phyloP scores from a whole-genome alignment of 2,797 vertebrate genomes.

The Microchirus variegatus region DNA sequence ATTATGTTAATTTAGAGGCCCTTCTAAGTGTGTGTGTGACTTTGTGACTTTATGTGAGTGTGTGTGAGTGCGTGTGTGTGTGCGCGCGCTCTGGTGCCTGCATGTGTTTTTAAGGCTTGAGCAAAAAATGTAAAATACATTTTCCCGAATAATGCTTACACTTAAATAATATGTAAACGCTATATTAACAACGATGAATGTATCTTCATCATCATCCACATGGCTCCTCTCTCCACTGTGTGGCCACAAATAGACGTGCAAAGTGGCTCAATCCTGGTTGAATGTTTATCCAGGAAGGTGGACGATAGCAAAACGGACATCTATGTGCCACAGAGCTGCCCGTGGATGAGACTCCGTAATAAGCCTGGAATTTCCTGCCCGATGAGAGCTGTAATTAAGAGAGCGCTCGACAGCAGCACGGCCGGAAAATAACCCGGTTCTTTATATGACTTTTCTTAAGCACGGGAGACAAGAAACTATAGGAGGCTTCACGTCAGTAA shows the following conservation, averaged over 20 bases:
- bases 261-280: constrained; percentile 72
- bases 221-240: constrained; percentile 27
- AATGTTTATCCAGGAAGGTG: constrained; percentile 76
- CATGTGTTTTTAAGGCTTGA: constrained; percentile 19
- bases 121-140: constrained; percentile 8
- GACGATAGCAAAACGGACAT: constrained; percentile 75
- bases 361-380: constrained; percentile 80
- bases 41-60: constrained; percentile 50
- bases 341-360: constrained; percentile 66
- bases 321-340: constrained; percentile 64
- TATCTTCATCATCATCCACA: constrained; percentile 44
- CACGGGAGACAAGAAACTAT: constrained; percentile 45
- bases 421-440: constrained; percentile 60
- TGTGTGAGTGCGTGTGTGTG: constrained; percentile 27
- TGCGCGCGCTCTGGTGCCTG: too few relatives aligned
- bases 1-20: constrained; percentile 68
- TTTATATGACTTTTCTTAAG: constrained; percentile 66
- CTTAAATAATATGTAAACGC: constrained; percentile 18
- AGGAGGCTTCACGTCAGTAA: constrained; percentile 42
- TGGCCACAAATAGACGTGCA: constrained; percentile 75
- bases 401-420: constrained; percentile 66
- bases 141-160: constrained; percentile 8
- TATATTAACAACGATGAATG: constrained; percentile 13
- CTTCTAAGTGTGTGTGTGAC: constrained; percentile 51
- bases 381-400: constrained; percentile 77